Evolutionary conservation across 2,797 vertebrate genomes (phyloP).

Genomic region (Siniperca scherzeri): DNA sequence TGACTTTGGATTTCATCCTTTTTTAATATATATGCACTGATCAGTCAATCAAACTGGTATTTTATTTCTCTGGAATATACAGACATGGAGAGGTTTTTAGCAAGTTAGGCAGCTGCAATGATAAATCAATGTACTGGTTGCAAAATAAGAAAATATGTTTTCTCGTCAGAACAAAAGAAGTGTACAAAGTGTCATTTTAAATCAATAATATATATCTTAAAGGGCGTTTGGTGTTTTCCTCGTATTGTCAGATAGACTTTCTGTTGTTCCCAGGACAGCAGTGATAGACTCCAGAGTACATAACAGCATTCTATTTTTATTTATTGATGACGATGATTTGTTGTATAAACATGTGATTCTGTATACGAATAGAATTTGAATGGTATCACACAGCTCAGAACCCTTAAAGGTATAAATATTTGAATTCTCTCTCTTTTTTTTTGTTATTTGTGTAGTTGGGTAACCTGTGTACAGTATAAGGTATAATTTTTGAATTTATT

Average conservation of each 20-base stretch:
- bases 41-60: conserved; percentile 51
- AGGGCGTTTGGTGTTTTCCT: conserved; percentile 88
- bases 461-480: conserved; percentile 90
- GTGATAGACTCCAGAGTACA: conserved; percentile 87
- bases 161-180: conserved; percentile 78
- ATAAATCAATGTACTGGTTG: conserved; percentile 78
- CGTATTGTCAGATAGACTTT: conserved; percentile 87
- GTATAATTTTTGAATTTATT: conserved; percentile 89
- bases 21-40: conserved; percentile 60
- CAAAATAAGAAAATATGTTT: conserved; percentile 74
- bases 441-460: conserved; percentile 90
- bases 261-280: conserved; percentile 85
- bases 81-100: conserved; percentile 52
- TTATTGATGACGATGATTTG: conserved; percentile 86
- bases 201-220: conserved; percentile 86
- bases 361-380: conserved; percentile 88
- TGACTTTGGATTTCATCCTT: conserved; percentile 56
- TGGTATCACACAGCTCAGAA: conserved; percentile 84
- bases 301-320: conserved; percentile 90
- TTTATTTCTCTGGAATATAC: conserved; percentile 45
- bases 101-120: conserved; percentile 86
- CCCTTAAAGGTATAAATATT: conserved; percentile 87
- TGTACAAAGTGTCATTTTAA: conserved; percentile 88
- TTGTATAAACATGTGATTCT: conserved; percentile 88
- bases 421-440: conserved; percentile 80